Base-by-base conservation (phyloP, 1,140 invertebrate species). In the Drosophila murphyi region DNA sequence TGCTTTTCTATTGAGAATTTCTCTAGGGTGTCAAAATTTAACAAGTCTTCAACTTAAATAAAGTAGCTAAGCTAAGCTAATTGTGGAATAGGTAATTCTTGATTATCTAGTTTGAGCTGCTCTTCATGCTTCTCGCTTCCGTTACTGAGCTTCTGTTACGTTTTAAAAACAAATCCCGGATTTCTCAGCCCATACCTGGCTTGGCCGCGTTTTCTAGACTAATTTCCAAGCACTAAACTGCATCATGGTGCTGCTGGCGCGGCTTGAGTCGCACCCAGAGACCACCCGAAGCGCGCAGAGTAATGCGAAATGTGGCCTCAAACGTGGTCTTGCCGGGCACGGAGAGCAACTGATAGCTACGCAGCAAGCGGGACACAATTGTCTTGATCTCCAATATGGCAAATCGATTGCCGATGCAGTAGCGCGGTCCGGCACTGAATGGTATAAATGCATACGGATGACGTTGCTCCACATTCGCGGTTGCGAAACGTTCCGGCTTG, bases 381-480 rank as follows among this genome's bases (percentile, higher is more conserved):
- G 95, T 94, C 85, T 96, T 96, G 77, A 95, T 94, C 91, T 97
- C 96, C 79, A 96, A 87, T 62, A 95, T 92, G 2, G 96, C 96
- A 90, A 96, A 97, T 61, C 95, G 95, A 81, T 96, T 94, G 59
- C 95, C 95, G 94, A 89, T 93, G 72, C 85, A 91, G 77, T 90
- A 92, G 47, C 82, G 78, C 6, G 82, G 85, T 1, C 96, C 96
- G 2, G 95, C 95, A 59, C 95, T 96, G 80, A 97, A 97, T 0
- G 96, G 96, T 5, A 96, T 88, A 61, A 94, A 96, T 2, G 94
- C 94, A 68, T 94, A 95, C 0, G 95, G 94, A 91, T 95, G 93
- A 47, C 95, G 93, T 64, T 94, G 91, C 61, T 93, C 90, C 0
- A 92, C 85, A 43, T 94, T 93, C 65, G 95, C 93, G 3, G 93